A percentile compares a stretch with the other conserved stretches of the same genome.
phyloP scores from a whole-genome alignment of 37 sponge, comb jelly and placozoan species.

The Haliclona indistincta region DNA sequence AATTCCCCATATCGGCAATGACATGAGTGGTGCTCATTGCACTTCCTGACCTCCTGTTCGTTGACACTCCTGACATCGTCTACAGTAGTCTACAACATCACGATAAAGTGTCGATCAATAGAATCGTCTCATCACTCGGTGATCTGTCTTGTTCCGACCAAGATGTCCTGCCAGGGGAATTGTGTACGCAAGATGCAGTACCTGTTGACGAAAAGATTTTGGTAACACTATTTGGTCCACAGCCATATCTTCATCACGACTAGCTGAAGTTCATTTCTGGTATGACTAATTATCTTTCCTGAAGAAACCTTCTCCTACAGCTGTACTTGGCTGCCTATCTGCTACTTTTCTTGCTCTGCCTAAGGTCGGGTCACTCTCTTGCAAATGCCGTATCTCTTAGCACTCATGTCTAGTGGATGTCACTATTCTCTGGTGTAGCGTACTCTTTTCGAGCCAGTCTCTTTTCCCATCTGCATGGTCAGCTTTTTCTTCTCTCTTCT shows the following conservation, averaged over 20 bases:
- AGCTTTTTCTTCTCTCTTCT: too few species aligned
- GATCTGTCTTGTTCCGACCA: constrained; percentile 11
- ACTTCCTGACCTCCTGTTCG: neutral
- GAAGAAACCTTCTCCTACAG: neutral
- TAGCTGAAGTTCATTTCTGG: neutral
- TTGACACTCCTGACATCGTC: constrained; percentile 11
- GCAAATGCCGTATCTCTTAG: neutral
- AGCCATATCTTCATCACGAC: neutral
- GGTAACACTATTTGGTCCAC: constrained; percentile 17
- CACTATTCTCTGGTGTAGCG: too few species aligned
- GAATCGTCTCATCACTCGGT: constrained; percentile 5
- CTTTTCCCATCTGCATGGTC: too few species aligned
- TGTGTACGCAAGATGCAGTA: neutral
- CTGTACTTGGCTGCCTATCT: neutral
- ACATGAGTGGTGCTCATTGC: neutral
- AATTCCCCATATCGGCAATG: neutral
- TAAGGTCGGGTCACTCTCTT: neutral
- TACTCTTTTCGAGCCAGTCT: too few species aligned
- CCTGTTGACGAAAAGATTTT: neutral
- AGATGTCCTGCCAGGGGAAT: constrained; percentile 19
- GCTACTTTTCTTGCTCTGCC: neutral
- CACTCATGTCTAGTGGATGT: too few species aligned
- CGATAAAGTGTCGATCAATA: neutral
- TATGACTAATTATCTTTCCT: constrained; percentile 1
- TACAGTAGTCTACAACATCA: constrained; percentile 10